Evolutionary conservation across 37 sponge, comb jelly and placozoan species (phyloP).

Genomic region (Cliona cf. orientalis): DNA sequence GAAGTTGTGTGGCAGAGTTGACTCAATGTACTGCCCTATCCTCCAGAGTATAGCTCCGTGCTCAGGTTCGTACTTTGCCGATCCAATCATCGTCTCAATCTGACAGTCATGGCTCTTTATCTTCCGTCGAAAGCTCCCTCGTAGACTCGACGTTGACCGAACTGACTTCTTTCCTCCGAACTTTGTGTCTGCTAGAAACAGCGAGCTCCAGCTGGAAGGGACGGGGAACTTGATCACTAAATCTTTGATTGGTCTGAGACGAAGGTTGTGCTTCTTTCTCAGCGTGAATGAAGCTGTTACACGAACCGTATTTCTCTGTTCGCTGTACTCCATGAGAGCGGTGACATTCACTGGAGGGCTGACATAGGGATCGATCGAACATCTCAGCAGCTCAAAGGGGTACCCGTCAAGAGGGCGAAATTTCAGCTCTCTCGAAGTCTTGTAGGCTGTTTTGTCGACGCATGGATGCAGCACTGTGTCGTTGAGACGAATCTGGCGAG

Average conservation of each 20-base stretch:
- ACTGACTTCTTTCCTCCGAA: slow-evolving; percentile 78
- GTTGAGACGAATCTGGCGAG: slow-evolving; percentile 75
- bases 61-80: slow-evolving; percentile 81
- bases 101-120: slow-evolving; percentile 31
- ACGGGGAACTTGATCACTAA: slow-evolving; percentile 79
- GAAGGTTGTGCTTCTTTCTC: slow-evolving; percentile 78
- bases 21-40: slow-evolving; percentile 62
- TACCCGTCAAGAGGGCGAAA: slow-evolving; percentile 83
- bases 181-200: slow-evolving; percentile 64
- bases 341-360: slow-evolving; percentile 77
- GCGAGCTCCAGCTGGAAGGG: slow-evolving; percentile 71
- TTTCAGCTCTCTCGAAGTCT: slow-evolving; percentile 58
- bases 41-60: slow-evolving; percentile 83
- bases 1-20: slow-evolving; percentile 68
- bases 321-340: slow-evolving; percentile 78
- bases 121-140: slow-evolving; percentile 88
- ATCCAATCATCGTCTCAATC: slow-evolving; percentile 65
- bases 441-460: slow-evolving; percentile 64
- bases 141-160: slow-evolving; percentile 63
- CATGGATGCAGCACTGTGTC: slow-evolving; percentile 84
- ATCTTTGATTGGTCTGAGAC: slow-evolving; percentile 73
- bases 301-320: slow-evolving; percentile 51
- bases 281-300: slow-evolving; percentile 70
- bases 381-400: slow-evolving; percentile 82
- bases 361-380: slow-evolving; percentile 71